Conservation (phyloP, 2,113 vertebrate genomes). For the Halichoeres trimaculatus region DNA sequence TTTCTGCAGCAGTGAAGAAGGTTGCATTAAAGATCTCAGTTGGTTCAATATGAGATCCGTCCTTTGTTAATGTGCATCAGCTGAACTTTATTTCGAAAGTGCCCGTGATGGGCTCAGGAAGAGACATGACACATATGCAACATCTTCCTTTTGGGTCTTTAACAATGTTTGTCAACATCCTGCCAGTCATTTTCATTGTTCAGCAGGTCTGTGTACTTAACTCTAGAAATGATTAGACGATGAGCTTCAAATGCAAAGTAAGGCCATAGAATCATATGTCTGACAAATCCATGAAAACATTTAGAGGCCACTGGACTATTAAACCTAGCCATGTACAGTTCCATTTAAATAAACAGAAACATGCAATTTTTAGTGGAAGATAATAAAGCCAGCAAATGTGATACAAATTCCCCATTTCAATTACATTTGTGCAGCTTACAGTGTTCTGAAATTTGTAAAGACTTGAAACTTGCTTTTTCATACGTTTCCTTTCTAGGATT, state of each 20-base stretch:
- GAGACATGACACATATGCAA: slow-evolving; percentile 72
- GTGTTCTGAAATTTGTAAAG: slow-evolving; percentile 67
- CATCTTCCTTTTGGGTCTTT: slow-evolving; percentile 60
- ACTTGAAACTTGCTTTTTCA: slow-evolving; percentile 67
- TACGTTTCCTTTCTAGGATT: slow-evolving; percentile 67
- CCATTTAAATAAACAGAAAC: slow-evolving; percentile 57
- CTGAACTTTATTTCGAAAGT: slow-evolving; percentile 55
- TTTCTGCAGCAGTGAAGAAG: slow-evolving; percentile 48
- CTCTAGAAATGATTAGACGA: slow-evolving; percentile 29
- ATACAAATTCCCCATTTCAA: slow-evolving; percentile 50
- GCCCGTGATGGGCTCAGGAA: slow-evolving; percentile 64
- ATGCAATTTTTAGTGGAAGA: slow-evolving; percentile 66
- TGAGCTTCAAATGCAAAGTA: slow-evolving; percentile 56
- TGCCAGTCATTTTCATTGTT: slow-evolving; percentile 37
- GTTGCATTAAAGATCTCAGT: slow-evolving; percentile 38
- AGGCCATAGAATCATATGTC: slow-evolving; percentile 43
- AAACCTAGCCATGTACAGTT: slow-evolving; percentile 70
- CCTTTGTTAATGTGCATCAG: slow-evolving; percentile 34
- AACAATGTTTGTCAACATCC: slow-evolving; percentile 32
- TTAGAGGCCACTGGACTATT: slow-evolving; percentile 40
- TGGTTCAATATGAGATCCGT: slow-evolving; percentile 40
- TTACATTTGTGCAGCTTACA: slow-evolving; percentile 68
- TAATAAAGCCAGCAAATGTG: slow-evolving; percentile 73
- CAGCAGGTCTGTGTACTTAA: slow-evolving; percentile 43
- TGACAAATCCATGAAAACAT: slow-evolving; percentile 36